These are phyloP conservation scores for Diachasma alloeum DNA, from an alignment of 1,140 invertebrate species.

Conservation along the genomic window DNA sequence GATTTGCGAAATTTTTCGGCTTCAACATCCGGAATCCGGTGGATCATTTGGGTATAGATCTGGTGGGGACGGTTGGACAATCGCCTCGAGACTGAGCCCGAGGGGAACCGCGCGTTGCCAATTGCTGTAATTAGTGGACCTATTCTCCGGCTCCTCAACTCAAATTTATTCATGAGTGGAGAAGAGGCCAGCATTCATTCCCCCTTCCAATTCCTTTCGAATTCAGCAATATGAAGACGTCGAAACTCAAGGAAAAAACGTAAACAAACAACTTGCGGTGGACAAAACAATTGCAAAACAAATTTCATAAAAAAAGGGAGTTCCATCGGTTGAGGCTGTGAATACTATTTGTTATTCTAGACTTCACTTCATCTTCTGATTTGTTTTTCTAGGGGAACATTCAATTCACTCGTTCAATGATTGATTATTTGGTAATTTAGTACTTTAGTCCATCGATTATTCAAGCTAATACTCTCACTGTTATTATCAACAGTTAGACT, in stretches of 20 bases:
- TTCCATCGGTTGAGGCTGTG: too few species aligned
- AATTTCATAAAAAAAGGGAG: too few species aligned
- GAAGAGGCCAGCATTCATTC: not conserved
- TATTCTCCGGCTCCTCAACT: not conserved
- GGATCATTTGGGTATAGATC: not conserved
- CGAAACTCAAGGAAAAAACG: not conserved
- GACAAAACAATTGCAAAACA: too few species aligned
- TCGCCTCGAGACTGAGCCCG: not conserved
- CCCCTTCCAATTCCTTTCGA: not conserved
- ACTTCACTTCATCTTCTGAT: too few species aligned
- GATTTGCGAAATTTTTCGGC: not conserved
- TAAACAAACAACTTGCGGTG: not conserved
- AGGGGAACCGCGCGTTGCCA: not conserved
- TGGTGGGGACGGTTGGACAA: not conserved
- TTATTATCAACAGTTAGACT: too few species aligned
- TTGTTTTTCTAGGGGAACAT: too few species aligned
- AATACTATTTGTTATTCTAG: too few species aligned
- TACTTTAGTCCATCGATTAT: too few species aligned
- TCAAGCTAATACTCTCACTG: too few species aligned
- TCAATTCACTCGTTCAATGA: too few species aligned
- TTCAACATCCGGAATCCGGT: not conserved
- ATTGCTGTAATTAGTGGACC: not conserved
- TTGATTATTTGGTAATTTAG: too few species aligned
- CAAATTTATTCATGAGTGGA: not conserved
- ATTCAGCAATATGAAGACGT: not conserved